Base-by-base conservation (phyloP, 2,888 invertebrate genomes). In the Macropis europaea region DNA sequence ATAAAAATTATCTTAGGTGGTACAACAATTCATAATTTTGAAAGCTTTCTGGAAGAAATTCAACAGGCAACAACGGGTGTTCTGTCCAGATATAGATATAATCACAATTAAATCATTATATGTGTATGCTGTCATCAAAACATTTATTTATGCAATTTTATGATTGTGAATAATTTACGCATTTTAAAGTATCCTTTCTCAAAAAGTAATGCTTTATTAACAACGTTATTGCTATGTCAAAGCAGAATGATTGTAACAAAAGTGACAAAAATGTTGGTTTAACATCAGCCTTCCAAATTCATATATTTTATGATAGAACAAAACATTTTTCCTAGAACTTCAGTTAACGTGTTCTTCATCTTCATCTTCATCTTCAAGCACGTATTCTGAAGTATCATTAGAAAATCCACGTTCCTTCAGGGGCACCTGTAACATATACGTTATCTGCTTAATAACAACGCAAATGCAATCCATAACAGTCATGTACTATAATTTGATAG, bases 11-110 rank as follows among this genome's bases (percentile, higher is more conserved):
- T 98, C 61, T 90, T 99, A 0, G 99, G 99, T 6, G 97, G 97
- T n/a, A 97, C 97, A 0, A 94, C 94, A 0, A 92, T 99, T 43
- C 98, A 97, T 87, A 99, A 98, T 89, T 96, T 96, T 0, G 90
- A 93, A 15, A 95, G 94, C 69, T 97, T 97, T 89, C 90, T 95
- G 19, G 94, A 94, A 63, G 97, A 97, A 90, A 93, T 96, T 0
- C 91, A 93, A 63, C 87, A 92, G 1, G 94, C 95, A 0, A 94
- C 94, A 83, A 92, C 92, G 63, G 94, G 94, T 3, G 91, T 93
- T 2, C 92, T 93, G 38, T 92, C 94, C 68, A 93, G 93, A 64
- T 93, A 94, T 83, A 94, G 93, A 17, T 91, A 82, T 36, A 83
- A 82, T 64, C 84, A 86, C 42, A 78, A 83, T 79, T 86, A 82